Base-by-base conservation (phyloP, 1,140 invertebrate genomes). In the Meloidogyne hapla region DNA sequence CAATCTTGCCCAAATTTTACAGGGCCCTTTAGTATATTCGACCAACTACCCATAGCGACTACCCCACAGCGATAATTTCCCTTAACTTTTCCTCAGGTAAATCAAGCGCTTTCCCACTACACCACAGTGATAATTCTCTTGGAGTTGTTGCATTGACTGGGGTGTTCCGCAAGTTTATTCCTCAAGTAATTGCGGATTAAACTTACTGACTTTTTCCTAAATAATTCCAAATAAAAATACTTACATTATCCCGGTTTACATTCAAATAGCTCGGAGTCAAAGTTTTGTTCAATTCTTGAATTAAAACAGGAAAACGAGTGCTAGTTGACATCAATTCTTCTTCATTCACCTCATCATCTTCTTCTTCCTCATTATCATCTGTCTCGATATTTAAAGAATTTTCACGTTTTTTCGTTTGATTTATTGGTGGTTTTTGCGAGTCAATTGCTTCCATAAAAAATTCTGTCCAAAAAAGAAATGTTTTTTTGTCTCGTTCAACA, bases 391-490 rank as follows among this genome's bases (percentile, higher is more conserved):
- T n/a, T n/a, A n/a, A n/a, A n/a, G n/a, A n/a, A n/a, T n/a, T 56
- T 56, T 56, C n/a, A 8, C n/a, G 48, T 13, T 56, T 56, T 21
- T 56, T 56, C 0, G n/a, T n/a, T 6, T 21, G 48, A 56, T n/a
- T 56, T 78, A 90, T 91, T 87, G 93, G 92, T 66, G 91, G 91
- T 78, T 92, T 90, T 82, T 92, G 91, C 26, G 90, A 89, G 85
- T 93, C 93, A 23, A 92, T 94, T 3, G 95, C 94, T 89, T 96
- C 95, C 6, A 94, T 91, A 88, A 99, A 98, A 89, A 96, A 98
- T 83, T 99, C 96, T 91, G 96, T 94, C 95, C 96, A 99, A 88
- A 98, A 99, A 6, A 87, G 72, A 74, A 87, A 87, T 21, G 79
- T 83, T 56, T 87, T 82, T 67, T 87, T 87, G 38, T 87, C 86